Base-by-base conservation (phyloP, 2,113 vertebrate species). In the Ibidorhyncha struthersii region DNA sequence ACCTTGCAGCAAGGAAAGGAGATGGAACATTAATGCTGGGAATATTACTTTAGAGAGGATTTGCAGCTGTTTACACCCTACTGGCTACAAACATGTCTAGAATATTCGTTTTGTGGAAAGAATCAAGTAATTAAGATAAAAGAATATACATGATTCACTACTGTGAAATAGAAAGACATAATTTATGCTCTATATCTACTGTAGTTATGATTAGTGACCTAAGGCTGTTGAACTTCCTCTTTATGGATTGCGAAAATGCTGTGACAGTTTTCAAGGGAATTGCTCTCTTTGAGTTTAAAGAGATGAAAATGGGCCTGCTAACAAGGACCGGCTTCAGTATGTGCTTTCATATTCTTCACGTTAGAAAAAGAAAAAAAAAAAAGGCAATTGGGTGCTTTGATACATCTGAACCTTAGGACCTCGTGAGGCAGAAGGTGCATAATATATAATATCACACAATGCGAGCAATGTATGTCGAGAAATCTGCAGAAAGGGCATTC, bases 171-270 rank as follows among this genome's bases (percentile, higher is more conserved):
- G 73, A 81, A 85, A 86, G 83, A 26, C 53, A 27, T 95, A 89
- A 84, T 97, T 97, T 95, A 76, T 94, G 80, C 96, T 92, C 76
- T 88, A 95, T 96, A 72, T 96, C 95, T 91, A 67, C 53, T 76
- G 80, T 81, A 78, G 82, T 95, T 84, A 74, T 38, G n/a, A 96
- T 97, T 91, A 96, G 97, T 98, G 98, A 98, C 98, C 97, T 93
- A 96, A 97, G 97, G 98, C 98, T 98, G 97, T 98, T 98, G 97
- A 98, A 98, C 97, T 98, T 97, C 96, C 96, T 88, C 96, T 98
- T 98, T 97, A 98, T 97, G 96, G 97, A 98, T 98, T 89, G 94
- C 43, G 55, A 78, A 98, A 98, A 98, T 93, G 96, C 86, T 96
- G 95, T 89, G 96, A 95, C 91, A 81, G 96, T 99, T 98, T 98